phyloP scores from a whole-genome alignment of 2,888 invertebrate species.

The Lymantria monacha region DNA sequence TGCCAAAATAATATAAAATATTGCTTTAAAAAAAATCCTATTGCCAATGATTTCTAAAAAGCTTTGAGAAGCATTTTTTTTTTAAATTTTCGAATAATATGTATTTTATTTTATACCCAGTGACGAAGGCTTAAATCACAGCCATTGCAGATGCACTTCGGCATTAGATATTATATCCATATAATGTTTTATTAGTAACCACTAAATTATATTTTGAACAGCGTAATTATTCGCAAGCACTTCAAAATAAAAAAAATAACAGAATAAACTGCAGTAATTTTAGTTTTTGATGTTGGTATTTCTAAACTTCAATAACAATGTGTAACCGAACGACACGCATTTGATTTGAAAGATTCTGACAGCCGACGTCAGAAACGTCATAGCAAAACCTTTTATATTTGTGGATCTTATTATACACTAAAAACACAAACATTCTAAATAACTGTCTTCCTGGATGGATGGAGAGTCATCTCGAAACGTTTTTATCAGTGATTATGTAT shows the following conservation, averaged over 20 bases:
- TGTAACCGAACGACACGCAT: slow-evolving; percentile 57
- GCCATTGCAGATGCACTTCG: slow-evolving; percentile 70
- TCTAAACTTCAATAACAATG: slow-evolving; percentile 34
- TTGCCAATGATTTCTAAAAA: slow-evolving; percentile 46
- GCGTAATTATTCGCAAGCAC: slow-evolving; percentile 33
- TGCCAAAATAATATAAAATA: not conserved
- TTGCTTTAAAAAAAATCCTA: slow-evolving; percentile 26
- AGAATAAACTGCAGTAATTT: not conserved
- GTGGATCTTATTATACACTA: slow-evolving; percentile 26
- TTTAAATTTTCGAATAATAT: slow-evolving; percentile 13
- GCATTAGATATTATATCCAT: slow-evolving; percentile 67
- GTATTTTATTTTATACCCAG: slow-evolving; percentile 61
- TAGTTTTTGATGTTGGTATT: slow-evolving; percentile 5
- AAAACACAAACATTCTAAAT: slow-evolving; percentile 49
- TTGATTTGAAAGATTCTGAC: slow-evolving; percentile 51
- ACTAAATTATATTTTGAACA: slow-evolving; percentile 32
- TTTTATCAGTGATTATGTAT: slow-evolving; percentile 66
- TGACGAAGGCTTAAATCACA: slow-evolving; percentile 70
- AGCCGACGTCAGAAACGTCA: slow-evolving; percentile 49
- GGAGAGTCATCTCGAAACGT: slow-evolving; percentile 66
- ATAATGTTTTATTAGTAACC: slow-evolving; percentile 44
- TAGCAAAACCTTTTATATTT: slow-evolving; percentile 21
- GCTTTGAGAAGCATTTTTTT: slow-evolving; percentile 39
- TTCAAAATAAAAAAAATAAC: slow-evolving; percentile 24
- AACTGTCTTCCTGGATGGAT: slow-evolving; percentile 51